Conservation (phyloP, 2,888 invertebrate species). For the Polyommatus iphigenia region DNA sequence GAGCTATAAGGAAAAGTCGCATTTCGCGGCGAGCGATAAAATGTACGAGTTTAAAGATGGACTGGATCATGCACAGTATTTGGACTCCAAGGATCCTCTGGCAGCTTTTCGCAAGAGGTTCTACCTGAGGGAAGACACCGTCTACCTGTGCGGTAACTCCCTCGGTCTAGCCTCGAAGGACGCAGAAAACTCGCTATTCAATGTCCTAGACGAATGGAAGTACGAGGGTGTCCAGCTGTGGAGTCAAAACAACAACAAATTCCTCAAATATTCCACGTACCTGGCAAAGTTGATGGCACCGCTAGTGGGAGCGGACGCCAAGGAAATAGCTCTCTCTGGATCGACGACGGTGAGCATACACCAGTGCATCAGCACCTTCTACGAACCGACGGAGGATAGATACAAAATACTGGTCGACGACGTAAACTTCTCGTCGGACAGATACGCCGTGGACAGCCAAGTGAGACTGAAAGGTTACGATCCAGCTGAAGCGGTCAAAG, state of each 20-base stretch:
- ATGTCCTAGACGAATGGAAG: constrained; percentile 59
- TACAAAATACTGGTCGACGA: constrained; percentile 68
- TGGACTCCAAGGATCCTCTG: constrained; percentile 63
- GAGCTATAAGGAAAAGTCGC: not conserved
- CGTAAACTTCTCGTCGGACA: constrained; percentile 67
- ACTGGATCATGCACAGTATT: constrained; percentile 51
- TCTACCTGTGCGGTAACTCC: constrained; percentile 69
- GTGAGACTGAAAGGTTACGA: constrained; percentile 61
- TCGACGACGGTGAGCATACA: constrained; percentile 63
- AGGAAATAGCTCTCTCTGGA: constrained; percentile 57
- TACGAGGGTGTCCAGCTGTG: constrained; percentile 61
- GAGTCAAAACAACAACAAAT: constrained; percentile 58
- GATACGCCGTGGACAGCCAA: constrained; percentile 68
- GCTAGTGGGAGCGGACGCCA: constrained; percentile 57
- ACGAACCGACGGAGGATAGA: constrained; percentile 56
- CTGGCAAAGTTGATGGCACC: constrained; percentile 61
- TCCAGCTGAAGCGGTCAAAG: constrained; percentile 61
- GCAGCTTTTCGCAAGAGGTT: constrained; percentile 60
- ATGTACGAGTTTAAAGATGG: constrained; percentile 49
- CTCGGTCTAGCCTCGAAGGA: constrained; percentile 65
- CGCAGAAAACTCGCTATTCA: constrained; percentile 53
- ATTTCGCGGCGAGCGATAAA: not conserved
- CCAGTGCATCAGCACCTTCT: constrained; percentile 64
- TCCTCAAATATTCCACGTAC: constrained; percentile 54
- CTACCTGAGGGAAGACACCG: constrained; percentile 53